These are phyloP conservation scores for Thecocarcelia acutangulata DNA, from an alignment of 2,888 invertebrate genomes.

Conservation along the genomic window DNA sequence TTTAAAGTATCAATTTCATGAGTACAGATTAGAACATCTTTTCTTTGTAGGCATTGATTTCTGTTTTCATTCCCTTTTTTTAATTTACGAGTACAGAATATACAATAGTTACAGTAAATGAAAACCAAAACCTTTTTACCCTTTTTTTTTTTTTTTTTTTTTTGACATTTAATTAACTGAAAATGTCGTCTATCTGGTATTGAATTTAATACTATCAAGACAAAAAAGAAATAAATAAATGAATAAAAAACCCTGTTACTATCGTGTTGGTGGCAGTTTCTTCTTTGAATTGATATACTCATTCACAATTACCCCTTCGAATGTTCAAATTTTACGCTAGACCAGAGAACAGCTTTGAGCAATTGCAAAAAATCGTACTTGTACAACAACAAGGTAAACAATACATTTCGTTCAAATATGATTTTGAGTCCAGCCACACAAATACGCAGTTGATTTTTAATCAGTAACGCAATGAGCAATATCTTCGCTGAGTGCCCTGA, in stretches of 20 bases:
- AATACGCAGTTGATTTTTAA: too few species aligned
- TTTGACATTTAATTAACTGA: slow-evolving; percentile 40
- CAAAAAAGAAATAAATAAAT: slow-evolving; percentile 9
- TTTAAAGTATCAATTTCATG: slow-evolving; percentile 20
- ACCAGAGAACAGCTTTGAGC: too few species aligned
- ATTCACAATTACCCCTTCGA: background rate
- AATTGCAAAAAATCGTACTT: too few species aligned
- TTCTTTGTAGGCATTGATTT: slow-evolving; percentile 6
- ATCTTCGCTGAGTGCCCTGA: too few species aligned
- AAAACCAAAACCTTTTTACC: slow-evolving; percentile 43
- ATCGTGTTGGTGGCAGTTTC: background rate
- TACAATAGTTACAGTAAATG: slow-evolving; percentile 25
- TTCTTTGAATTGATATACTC: background rate
- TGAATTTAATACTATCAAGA: slow-evolving; percentile 26
- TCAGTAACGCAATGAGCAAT: too few species aligned
- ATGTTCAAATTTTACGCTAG: background rate
- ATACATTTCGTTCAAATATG: too few species aligned
- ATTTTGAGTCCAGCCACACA: too few species aligned
- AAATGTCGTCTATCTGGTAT: slow-evolving; percentile 14
- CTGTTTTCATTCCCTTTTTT: slow-evolving; percentile 8
- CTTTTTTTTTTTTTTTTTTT: too few species aligned
- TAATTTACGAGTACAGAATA: too few species aligned
- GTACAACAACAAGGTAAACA: too few species aligned
- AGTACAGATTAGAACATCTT: background rate
- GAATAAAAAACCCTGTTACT: slow-evolving; percentile 1